These are phyloP conservation scores for Drosophila parabipectinata DNA, from an alignment of 1,140 invertebrate species.

Conservation along the genomic window DNA sequence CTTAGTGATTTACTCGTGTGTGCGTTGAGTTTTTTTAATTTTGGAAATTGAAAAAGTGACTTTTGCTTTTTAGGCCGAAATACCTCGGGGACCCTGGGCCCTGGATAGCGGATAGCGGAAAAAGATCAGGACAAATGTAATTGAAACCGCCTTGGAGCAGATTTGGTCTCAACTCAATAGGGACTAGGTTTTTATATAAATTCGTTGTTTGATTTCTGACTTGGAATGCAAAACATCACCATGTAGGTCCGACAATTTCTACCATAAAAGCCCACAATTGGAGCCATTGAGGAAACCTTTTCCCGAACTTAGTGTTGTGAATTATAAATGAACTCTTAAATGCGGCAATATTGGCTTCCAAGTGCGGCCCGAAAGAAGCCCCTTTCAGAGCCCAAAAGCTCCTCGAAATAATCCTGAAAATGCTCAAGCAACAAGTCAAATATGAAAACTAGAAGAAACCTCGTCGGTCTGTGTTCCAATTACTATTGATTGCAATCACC, in stretches of 20 bases:
- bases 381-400: neutral
- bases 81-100: neutral
- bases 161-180: neutral
- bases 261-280: slow-evolving; percentile 12
- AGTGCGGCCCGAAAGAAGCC: neutral
- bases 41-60: slow-evolving; percentile 83
- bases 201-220: neutral
- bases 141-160: slow-evolving; percentile 21
- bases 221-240: no score
- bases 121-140: slow-evolving; percentile 22
- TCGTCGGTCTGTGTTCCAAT: slow-evolving; percentile 35
- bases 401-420: no score
- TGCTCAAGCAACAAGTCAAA: neutral
- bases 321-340: neutral
- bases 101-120: neutral
- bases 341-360: neutral
- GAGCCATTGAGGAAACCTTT: no score
- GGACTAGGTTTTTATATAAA: neutral
- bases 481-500: slow-evolving; percentile 22
- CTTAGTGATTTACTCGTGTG: slow-evolving; percentile 82
- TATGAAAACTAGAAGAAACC: neutral
- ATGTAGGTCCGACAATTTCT: neutral
- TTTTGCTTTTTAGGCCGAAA: slow-evolving; percentile 72
- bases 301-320: neutral
- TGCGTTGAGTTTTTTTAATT: slow-evolving; percentile 76